Evolutionary conservation across 2,888 invertebrate species (phyloP).

Genomic region (Eucera pruinosa): DNA sequence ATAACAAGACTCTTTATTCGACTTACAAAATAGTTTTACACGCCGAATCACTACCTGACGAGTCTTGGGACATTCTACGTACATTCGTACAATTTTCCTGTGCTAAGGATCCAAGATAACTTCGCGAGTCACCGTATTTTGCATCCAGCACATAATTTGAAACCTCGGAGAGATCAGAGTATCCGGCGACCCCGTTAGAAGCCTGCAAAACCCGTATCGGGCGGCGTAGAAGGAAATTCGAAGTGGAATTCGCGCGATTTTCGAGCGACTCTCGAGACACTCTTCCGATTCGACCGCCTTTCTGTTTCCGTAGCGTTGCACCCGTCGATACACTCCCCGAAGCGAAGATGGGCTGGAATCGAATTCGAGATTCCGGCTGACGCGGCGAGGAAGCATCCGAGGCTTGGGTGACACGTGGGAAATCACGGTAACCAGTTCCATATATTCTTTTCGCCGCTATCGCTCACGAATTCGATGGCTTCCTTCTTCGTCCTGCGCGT

Average conservation of each 20-base stretch:
- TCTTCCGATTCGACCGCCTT: background rate
- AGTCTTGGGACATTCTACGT: too few relatives aligned
- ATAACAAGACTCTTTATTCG: too few relatives aligned
- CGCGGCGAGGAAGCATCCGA: slow-evolving; percentile 36
- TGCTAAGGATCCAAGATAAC: too few relatives aligned
- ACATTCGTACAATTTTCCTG: too few relatives aligned
- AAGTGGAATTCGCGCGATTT: slow-evolving; percentile 2
- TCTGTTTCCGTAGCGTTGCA: slow-evolving; percentile 4
- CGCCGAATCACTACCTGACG: too few relatives aligned
- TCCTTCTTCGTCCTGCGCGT: slow-evolving; percentile 17
- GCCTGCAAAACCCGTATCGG: background rate
- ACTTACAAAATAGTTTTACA: too few relatives aligned
- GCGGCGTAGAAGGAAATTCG: slow-evolving; percentile 31
- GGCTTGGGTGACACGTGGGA: slow-evolving; percentile 67
- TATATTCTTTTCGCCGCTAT: slow-evolving; percentile 56
- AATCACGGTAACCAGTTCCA: slow-evolving; percentile 68
- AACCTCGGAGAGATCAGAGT: background rate
- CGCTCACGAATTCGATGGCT: slow-evolving; percentile 60
- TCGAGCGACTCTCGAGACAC: slow-evolving; percentile 13
- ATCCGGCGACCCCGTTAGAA: background rate
- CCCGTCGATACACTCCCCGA: slow-evolving; percentile 41
- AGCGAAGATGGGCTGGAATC: slow-evolving; percentile 48
- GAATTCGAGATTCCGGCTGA: slow-evolving; percentile 62
- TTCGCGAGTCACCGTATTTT: background rate
- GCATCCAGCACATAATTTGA: background rate